Evolutionary conservation across 1,140 invertebrate genomes (phyloP).

Genomic region (Musca vetustissima): DNA sequence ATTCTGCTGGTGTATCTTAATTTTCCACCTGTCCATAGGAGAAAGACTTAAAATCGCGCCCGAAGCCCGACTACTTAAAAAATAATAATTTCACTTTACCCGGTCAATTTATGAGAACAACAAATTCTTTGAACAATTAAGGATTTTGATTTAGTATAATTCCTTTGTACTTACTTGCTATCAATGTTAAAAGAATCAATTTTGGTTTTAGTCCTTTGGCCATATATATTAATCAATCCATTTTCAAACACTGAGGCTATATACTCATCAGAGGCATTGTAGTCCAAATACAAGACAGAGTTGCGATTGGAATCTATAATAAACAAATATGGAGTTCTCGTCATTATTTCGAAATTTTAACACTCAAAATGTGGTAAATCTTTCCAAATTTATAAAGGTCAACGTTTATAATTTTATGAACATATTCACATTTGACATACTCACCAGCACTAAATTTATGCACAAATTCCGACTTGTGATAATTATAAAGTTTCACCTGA

Average conservation of each 20-base stretch:
- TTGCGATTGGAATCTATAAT: slow-evolving; percentile 35
- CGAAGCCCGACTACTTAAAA: too few species aligned
- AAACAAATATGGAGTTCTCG: too few species aligned
- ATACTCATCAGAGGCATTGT: slow-evolving; percentile 49
- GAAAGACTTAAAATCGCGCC: too few species aligned
- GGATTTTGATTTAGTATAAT: too few species aligned
- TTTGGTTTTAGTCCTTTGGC: slow-evolving; percentile 48
- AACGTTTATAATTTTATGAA: slow-evolving; percentile 39
- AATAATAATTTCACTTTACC: too few species aligned
- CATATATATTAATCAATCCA: slow-evolving; percentile 47
- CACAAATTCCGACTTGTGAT: slow-evolving; percentile 39
- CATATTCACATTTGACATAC: slow-evolving; percentile 33
- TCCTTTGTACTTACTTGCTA: slow-evolving; percentile 36
- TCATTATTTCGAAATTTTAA: too few species aligned
- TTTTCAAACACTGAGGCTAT: slow-evolving; percentile 48
- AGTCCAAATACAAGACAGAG: slow-evolving; percentile 48
- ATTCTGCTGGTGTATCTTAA: too few species aligned
- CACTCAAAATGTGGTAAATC: too few species aligned
- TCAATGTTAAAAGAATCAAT: slow-evolving; percentile 44
- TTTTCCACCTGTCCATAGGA: too few species aligned
- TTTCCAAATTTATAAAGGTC: too few species aligned
- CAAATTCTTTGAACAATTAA: too few species aligned
- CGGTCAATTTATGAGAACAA: too few species aligned
- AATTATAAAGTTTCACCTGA: slow-evolving; percentile 43
- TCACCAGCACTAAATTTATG: slow-evolving; percentile 40